Conservation (phyloP, 2,797 vertebrate genomes). For the Prionace glauca region DNA sequence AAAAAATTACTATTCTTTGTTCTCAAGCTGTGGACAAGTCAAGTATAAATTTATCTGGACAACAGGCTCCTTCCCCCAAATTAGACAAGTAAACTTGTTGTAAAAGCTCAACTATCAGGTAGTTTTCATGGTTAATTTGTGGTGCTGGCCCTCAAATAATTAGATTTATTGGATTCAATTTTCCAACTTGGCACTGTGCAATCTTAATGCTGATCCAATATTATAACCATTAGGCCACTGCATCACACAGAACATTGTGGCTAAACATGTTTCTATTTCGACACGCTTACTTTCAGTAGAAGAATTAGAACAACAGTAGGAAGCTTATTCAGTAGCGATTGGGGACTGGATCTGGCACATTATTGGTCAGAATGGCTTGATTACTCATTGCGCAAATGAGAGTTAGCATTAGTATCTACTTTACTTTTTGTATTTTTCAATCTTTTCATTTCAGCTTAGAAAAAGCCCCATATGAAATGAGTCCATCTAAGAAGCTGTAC, state of each 20-base stretch:
- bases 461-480: neutral
- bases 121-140: neutral
- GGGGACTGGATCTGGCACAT: too few species aligned
- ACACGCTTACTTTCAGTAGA: neutral
- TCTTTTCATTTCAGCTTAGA: neutral
- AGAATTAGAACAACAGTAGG: neutral
- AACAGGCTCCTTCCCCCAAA: neutral
- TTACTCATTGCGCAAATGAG: too few species aligned
- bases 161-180: too few species aligned
- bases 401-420: too few species aligned
- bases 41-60: neutral
- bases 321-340: neutral
- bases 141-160: too few species aligned
- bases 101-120: neutral
- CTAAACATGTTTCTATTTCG: neutral
- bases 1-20: neutral
- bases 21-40: neutral
- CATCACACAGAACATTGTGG: too few species aligned
- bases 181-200: too few species aligned
- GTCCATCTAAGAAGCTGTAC: neutral
- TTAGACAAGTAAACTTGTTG: neutral
- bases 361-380: too few species aligned
- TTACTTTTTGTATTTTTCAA: neutral
- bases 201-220: too few species aligned
- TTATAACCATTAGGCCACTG: too few species aligned